Conservation (phyloP, 2,113 vertebrate genomes). For the Fulmarus glacialis region DNA sequence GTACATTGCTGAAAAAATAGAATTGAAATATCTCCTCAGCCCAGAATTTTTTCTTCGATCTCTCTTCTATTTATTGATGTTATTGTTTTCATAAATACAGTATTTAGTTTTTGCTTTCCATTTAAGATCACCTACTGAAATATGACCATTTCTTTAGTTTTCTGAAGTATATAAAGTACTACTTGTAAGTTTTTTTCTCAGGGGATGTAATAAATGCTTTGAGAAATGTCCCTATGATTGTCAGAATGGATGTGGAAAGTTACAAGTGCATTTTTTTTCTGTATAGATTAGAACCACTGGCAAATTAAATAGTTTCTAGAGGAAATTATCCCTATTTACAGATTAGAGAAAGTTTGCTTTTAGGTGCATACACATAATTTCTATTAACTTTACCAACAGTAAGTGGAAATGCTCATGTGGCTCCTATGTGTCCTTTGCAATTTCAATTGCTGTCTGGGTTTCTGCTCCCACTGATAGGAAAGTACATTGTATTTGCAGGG, state of each 20-base stretch:
- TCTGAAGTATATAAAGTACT: not conserved
- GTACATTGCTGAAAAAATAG: not conserved
- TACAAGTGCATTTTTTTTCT: not conserved
- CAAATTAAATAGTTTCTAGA: not conserved
- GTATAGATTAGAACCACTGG: not conserved
- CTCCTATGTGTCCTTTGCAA: accelerated
- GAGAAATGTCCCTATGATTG: not conserved
- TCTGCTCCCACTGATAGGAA: not conserved
- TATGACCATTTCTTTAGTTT: not conserved
- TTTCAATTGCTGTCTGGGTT: not conserved
- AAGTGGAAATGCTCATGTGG: not conserved
- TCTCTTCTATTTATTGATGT: not conserved
- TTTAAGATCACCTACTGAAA: not conserved
- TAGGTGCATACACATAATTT: not conserved
- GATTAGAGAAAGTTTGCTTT: not conserved
- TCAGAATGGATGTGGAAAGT: not conserved
- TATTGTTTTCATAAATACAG: not conserved
- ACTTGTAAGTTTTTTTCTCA: not conserved
- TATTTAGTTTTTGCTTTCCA: not conserved
- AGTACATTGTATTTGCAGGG: not conserved
- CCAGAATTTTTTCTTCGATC: not conserved
- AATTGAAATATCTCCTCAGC: not conserved
- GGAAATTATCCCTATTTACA: not conserved
- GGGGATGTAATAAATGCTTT: not conserved
- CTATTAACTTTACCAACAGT: not conserved